A percentile compares a stretch with the other conserved stretches of the same genome.
Conservation (phyloP, 2,113 vertebrate species). For the Sylvia atricapilla region DNA sequence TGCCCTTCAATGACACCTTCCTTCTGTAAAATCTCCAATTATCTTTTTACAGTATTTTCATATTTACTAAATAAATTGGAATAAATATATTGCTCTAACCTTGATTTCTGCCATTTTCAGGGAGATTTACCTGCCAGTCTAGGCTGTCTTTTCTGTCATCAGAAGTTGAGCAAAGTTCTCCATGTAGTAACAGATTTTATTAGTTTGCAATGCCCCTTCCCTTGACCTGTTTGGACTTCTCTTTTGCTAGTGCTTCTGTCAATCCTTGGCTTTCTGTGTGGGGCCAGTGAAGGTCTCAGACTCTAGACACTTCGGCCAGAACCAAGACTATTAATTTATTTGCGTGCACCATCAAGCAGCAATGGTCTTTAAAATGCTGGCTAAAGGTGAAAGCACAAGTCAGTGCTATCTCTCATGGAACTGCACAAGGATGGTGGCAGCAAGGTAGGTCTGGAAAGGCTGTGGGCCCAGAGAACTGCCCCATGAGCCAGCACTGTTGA, state of each 20-base stretch:
- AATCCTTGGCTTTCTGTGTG: background rate
- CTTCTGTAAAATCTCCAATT: background rate
- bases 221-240: slow-evolving; percentile 14
- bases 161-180: slow-evolving; percentile 28
- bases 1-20: background rate
- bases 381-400: background rate
- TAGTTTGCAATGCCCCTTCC: background rate
- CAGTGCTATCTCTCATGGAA: background rate
- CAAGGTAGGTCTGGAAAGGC: background rate
- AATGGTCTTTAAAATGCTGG: background rate
- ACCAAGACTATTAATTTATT: background rate
- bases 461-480: background rate
- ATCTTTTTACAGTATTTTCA: background rate
- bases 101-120: background rate
- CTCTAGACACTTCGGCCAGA: background rate
- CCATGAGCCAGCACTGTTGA: background rate
- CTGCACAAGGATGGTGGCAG: background rate
- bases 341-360: background rate
- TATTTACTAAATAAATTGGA: background rate
- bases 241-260: background rate
- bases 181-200: background rate
- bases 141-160: background rate
- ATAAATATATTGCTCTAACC: background rate
- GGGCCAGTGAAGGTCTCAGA: background rate
- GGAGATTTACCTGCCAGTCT: slow-evolving; percentile 33